Evolutionary conservation across 2,113 vertebrate species (phyloP).

Genomic region (Octodon degus): DNA sequence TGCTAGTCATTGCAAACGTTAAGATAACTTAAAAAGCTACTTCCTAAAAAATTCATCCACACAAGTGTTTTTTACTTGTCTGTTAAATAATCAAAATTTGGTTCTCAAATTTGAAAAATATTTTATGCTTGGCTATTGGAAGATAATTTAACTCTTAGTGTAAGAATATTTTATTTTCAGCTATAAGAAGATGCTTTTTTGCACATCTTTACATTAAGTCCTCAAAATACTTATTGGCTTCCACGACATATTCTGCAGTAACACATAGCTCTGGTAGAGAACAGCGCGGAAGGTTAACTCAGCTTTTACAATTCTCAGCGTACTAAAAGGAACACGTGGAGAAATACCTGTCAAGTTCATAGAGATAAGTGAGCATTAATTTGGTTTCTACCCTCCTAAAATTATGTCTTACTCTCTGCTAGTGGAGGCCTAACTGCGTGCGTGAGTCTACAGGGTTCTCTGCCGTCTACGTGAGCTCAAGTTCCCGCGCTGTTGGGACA

Average conservation of each 20-base stretch:
- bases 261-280: not conserved
- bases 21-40: slow-evolving; percentile 41
- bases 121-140: not conserved
- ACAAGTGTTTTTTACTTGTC: slow-evolving; percentile 11
- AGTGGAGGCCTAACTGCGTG: not conserved
- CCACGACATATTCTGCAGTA: not conserved
- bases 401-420: not conserved
- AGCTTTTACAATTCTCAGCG: slow-evolving; percentile 35
- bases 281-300: not conserved
- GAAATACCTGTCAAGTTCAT: slow-evolving; percentile 7
- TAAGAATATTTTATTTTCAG: not conserved
- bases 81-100: slow-evolving; percentile 28
- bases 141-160: not conserved
- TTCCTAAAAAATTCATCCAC: not conserved
- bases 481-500: not conserved
- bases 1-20: slow-evolving; percentile 17
- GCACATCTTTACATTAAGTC: not conserved
- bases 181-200: slow-evolving; percentile 1
- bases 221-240: slow-evolving; percentile 10
- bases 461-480: not conserved
- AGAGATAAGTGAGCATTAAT: not conserved
- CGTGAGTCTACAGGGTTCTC: not conserved
- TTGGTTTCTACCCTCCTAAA: not conserved
- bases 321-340: not conserved
- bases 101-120: not conserved